phyloP scores from a whole-genome alignment of 2,888 invertebrate species.

The Sinodicranocentrus sp. region DNA sequence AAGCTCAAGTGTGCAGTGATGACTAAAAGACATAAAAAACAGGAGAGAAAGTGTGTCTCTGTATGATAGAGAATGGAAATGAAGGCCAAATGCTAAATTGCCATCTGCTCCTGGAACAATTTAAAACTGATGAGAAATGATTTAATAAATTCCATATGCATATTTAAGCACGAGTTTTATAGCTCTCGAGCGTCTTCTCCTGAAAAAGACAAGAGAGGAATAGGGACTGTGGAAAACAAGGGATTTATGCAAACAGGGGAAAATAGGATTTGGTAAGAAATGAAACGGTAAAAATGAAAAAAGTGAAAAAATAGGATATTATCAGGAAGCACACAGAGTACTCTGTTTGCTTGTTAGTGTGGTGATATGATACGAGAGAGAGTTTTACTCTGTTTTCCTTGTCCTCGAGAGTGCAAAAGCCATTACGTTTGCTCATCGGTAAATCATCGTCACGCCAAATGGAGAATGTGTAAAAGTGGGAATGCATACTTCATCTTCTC shows the following conservation, averaged over 20 bases:
- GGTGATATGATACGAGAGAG: neutral
- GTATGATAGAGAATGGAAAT: conserved; percentile 57
- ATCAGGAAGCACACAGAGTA: neutral
- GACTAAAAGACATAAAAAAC: too few relatives aligned
- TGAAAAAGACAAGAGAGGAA: neutral
- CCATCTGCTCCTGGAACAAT: conserved; percentile 66
- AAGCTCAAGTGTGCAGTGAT: too few relatives aligned
- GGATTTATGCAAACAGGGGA: conserved; percentile 24
- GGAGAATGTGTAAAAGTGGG: conserved; percentile 38
- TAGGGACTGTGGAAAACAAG: conserved; percentile 33
- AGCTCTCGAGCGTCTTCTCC: conserved; percentile 41
- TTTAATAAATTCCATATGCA: conserved; percentile 69
- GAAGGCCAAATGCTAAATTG: conserved; percentile 63
- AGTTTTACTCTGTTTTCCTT: too few relatives aligned
- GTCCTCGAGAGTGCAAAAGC: conserved; percentile 43
- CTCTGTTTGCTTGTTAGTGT: too few relatives aligned
- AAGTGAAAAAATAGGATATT: conserved; percentile 16
- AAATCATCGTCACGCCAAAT: conserved; percentile 64
- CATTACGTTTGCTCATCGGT: conserved; percentile 64
- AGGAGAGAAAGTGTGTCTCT: too few relatives aligned
- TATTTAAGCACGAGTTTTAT: conserved; percentile 62
- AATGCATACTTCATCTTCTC: conserved; percentile 41
- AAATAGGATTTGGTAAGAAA: conserved; percentile 3
- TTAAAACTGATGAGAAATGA: conserved; percentile 66
- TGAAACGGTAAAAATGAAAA: conserved; percentile 59